Conservation (phyloP, 2,888 invertebrate species). For the Schrankia costaestrigalis region DNA sequence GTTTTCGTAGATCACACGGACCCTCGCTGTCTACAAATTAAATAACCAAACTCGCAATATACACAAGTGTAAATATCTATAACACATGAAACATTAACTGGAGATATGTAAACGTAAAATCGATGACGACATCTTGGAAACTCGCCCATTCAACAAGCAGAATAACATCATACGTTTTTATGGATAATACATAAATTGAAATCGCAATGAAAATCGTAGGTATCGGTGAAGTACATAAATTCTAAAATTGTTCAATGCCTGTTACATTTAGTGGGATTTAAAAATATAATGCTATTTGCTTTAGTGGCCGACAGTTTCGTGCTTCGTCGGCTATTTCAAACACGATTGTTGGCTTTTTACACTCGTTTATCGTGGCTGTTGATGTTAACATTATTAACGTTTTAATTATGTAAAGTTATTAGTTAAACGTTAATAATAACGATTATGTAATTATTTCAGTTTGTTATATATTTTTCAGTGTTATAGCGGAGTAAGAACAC, state of each 20-base stretch:
- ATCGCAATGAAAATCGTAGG: conserved; percentile 16
- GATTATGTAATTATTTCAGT: too few relatives aligned
- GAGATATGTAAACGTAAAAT: conserved; percentile 13
- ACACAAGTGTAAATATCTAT: conserved; percentile 2
- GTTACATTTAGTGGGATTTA: conserved; percentile 41
- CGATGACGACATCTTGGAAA: conserved; percentile 25
- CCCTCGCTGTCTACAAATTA: conserved; percentile 3
- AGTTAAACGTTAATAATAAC: too few relatives aligned
- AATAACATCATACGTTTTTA: conserved; percentile 26
- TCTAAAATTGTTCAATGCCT: conserved; percentile 38
- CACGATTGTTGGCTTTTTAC: too few relatives aligned
- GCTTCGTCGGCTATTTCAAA: conserved; percentile 7
- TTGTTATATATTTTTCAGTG: too few relatives aligned
- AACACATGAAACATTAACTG: conserved; percentile 1
- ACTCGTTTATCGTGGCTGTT: too few relatives aligned
- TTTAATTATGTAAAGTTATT: too few relatives aligned
- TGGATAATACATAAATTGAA: conserved; percentile 24
- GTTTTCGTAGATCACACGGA: neutral
- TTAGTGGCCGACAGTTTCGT: conserved; percentile 12
- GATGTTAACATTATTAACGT: too few relatives aligned
- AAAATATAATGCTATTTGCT: conserved; percentile 41
- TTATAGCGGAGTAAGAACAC: too few relatives aligned
- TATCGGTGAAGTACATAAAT: conserved; percentile 29
- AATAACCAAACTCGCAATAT: neutral
- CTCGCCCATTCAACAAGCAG: conserved; percentile 19